Evolutionary conservation across 2,113 vertebrate species (phyloP), one percentile per base, ranked within the genome.

Genomic region (Chrysemys picta): DNA sequence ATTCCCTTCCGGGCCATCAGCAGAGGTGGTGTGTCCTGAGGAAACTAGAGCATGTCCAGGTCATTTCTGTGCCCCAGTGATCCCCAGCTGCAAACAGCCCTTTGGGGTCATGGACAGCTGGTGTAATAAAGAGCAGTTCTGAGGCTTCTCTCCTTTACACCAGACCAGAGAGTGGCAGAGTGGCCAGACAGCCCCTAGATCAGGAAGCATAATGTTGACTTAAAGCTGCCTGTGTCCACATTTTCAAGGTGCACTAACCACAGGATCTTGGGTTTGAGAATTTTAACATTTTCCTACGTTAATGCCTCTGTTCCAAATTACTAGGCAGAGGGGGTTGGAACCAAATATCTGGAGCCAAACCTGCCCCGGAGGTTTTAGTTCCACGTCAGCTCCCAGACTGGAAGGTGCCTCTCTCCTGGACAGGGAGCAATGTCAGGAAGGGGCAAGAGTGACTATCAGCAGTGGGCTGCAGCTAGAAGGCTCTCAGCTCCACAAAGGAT

Each of bases 171-270:
- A 75, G 10, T 24, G 38, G 72, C 38, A 14, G 22, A 42, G 25
- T 76, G 24, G 42, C 38, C 75, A 76, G 38, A 76, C 2, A 7
- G 22, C 11, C 42, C 42, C 6, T 45, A 42, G 75, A 76, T 25
- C 75, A 45, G 24, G 11, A 45, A 76, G 42, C 25, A 27, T 27
- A 54, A 57, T 19, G 22, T 81, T 56, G 50, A 2, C n/a, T 80
- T 12, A 91, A 69, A 95, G 0, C 1, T 84, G 2, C 27, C 2
- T 89, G n/a, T 90, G 90, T 84, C 65, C 47, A 35, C 4, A 0
- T 38, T 56, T 86, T 93, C 47, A 9, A 38, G 17, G 52, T 1
- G 1, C 0, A 2, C 35, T 21, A 84, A 0, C 24, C 3, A 35
- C 78, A 89, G 4, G 8, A 3, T 27, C 16, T 76, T 45, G 65